A percentile compares a stretch with the other conserved stretches of the same genome.
These are phyloP conservation scores for Cotesia typhae DNA, from an alignment of 1,140 invertebrate species.

Conservation along the genomic window DNA sequence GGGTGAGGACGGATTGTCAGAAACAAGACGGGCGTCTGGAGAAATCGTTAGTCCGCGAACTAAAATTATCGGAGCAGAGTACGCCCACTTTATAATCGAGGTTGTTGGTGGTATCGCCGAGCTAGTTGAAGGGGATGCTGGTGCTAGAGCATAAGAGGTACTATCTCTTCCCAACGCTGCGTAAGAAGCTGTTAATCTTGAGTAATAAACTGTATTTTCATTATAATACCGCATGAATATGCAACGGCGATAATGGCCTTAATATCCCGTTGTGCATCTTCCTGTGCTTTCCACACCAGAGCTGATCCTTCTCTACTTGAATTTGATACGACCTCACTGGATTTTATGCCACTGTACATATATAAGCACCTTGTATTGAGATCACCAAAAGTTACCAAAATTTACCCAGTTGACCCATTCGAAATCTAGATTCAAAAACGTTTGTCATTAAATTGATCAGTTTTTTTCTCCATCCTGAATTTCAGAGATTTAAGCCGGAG, in stretches of 20 bases:
- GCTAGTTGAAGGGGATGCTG: conserved; percentile 17
- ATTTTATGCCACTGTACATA: conserved; percentile 52
- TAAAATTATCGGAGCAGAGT: conserved; percentile 10
- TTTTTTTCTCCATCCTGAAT: too few relatives aligned
- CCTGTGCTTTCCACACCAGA: conserved; percentile 61
- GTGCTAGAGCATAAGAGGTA: conserved; percentile 47
- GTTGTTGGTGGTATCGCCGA: conserved; percentile 3
- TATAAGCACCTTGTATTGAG: neutral
- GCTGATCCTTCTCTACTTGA: conserved; percentile 62
- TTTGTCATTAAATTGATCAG: too few relatives aligned
- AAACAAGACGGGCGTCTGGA: too few relatives aligned
- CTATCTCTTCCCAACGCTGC: conserved; percentile 48
- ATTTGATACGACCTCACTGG: conserved; percentile 64
- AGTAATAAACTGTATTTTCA: conserved; percentile 69
- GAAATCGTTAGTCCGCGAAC: too few relatives aligned
- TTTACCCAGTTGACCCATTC: too few relatives aligned
- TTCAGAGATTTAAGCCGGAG: too few relatives aligned
- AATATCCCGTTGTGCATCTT: conserved; percentile 67
- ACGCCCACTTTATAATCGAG: neutral
- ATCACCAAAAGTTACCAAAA: too few relatives aligned
- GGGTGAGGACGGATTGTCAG: too few relatives aligned
- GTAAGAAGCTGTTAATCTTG: conserved; percentile 69
- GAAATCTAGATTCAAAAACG: too few relatives aligned
- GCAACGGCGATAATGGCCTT: conserved; percentile 67
- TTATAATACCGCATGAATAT: conserved; percentile 69